A percentile compares a stretch with the other conserved stretches of the same genome.
These are phyloP conservation scores for Euplagia quadripunctaria DNA, from an alignment of 2,888 invertebrate genomes.

Conservation along the genomic window DNA sequence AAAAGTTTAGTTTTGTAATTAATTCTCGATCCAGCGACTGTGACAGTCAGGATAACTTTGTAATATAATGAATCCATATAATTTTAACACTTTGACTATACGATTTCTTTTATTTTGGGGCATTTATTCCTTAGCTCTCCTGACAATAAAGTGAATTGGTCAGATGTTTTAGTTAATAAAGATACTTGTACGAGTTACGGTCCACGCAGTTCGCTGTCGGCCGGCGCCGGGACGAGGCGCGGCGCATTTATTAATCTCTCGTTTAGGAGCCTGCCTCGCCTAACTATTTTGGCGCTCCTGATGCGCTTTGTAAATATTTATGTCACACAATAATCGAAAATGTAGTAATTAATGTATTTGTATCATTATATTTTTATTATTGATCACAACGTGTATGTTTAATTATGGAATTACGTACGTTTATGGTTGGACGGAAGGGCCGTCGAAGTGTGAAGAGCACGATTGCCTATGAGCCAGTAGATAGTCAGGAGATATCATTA, in stretches of 20 bases:
- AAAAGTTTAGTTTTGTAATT: slow-evolving; percentile 68
- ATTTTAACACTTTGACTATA: slow-evolving; percentile 82
- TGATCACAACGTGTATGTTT: slow-evolving; percentile 85
- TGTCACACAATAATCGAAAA: slow-evolving; percentile 87
- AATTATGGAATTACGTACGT: slow-evolving; percentile 74
- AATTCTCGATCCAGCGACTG: slow-evolving; percentile 71
- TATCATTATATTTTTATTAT: slow-evolving; percentile 88
- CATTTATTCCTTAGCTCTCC: slow-evolving; percentile 81
- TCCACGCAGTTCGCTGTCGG: slow-evolving; percentile 43
- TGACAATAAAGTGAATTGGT: slow-evolving; percentile 73
- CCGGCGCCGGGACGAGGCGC: slow-evolving; percentile 39
- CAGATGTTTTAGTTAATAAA: slow-evolving; percentile 84
- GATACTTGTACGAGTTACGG: slow-evolving; percentile 67
- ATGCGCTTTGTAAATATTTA: slow-evolving; percentile 87
- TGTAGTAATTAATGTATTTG: slow-evolving; percentile 86
- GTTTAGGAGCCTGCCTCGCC: slow-evolving; percentile 78
- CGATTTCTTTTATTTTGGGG: slow-evolving; percentile 76
- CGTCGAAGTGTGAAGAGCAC: slow-evolving; percentile 50
- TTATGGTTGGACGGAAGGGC: slow-evolving; percentile 62
- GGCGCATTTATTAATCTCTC: slow-evolving; percentile 64
- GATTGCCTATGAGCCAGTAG: slow-evolving; percentile 65
- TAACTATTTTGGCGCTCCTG: slow-evolving; percentile 79
- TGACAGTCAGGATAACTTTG: slow-evolving; percentile 74
- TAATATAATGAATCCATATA: slow-evolving; percentile 69
- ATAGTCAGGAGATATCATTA: slow-evolving; percentile 64